phyloP scores from a whole-genome alignment of 2,888 invertebrate species.

The Limnephilus auricula region DNA sequence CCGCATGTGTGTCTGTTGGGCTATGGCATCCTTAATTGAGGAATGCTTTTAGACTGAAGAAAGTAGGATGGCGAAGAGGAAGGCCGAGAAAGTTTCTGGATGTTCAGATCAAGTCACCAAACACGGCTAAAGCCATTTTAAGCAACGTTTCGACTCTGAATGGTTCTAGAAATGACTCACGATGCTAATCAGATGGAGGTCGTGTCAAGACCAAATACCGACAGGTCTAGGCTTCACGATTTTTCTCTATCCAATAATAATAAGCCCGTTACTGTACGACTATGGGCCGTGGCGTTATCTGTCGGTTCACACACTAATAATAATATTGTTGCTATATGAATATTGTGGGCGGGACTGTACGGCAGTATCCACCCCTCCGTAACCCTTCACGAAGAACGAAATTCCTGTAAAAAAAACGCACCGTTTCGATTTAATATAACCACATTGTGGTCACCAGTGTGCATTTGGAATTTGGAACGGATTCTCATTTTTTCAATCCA shows the following conservation, averaged over 20 bases:
- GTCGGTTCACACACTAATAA: slow-evolving; percentile 45
- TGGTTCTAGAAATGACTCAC: not conserved
- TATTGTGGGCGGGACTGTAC: slow-evolving; percentile 17
- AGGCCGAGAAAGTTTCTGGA: no score
- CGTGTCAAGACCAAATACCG: not conserved
- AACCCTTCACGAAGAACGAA: not conserved
- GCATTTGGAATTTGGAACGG: not conserved
- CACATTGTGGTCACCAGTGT: slow-evolving; percentile 30
- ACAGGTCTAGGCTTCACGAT: slow-evolving; percentile 10
- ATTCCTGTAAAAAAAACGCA: slow-evolving; percentile 42
- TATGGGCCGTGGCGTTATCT: slow-evolving; percentile 12
- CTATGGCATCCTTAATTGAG: no score
- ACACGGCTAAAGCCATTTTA: no score
- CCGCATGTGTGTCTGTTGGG: no score
- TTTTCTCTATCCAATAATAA: not conserved
- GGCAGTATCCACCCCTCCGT: slow-evolving; percentile 4
- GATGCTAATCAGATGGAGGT: not conserved
- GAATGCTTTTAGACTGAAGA: no score
- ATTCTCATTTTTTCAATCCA: not conserved
- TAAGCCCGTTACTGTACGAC: not conserved
- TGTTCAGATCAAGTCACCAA: no score
- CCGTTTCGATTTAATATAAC: slow-evolving; percentile 32
- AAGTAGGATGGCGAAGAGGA: no score
- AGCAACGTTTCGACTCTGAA: no score
- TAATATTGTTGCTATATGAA: slow-evolving; percentile 31